phyloP scores from a whole-genome alignment of 2,797 vertebrate genomes.

The Benthosema pterotum region DNA sequence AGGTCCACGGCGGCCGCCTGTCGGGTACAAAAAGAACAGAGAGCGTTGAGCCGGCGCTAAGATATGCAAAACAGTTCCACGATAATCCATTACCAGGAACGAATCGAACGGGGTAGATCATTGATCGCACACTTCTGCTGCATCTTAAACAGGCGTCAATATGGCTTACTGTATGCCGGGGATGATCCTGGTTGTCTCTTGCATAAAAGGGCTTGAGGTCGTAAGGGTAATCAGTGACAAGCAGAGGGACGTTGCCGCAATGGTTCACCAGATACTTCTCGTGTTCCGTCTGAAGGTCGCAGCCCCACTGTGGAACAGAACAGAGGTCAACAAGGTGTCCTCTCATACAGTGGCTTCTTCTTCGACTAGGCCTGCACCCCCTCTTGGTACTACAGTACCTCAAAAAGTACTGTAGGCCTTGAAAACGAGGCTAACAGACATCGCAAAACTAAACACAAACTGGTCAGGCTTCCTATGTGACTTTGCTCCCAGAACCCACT shows the following conservation, averaged over 20 bases:
- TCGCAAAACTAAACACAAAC: no score
- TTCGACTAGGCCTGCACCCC: no score
- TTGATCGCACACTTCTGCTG: conserved; percentile 43
- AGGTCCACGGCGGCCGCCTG: conserved; percentile 96
- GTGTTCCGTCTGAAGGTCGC: conserved; percentile 92
- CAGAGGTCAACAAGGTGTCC: conserved; percentile 37
- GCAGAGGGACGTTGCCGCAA: conserved; percentile 89
- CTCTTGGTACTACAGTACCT: no score
- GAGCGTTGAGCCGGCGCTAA: conserved; percentile 26
- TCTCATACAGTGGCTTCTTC: no score
- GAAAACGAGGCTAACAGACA: no score
- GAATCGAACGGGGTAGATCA: conserved; percentile 40
- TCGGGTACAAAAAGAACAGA: conserved; percentile 37
- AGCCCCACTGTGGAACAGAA: conserved; percentile 87
- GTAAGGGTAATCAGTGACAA: conserved; percentile 92
- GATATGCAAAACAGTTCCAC: conserved; percentile 50
- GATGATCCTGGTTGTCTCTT: conserved; percentile 89
- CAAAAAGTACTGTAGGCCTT: no score
- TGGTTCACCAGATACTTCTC: conserved; percentile 94
- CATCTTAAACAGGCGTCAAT: conserved; percentile 15
- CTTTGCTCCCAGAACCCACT: no score
- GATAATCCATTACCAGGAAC: conserved; percentile 21
- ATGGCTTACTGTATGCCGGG: conserved; percentile 85
- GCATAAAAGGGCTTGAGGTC: conserved; percentile 96
- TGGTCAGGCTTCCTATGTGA: no score